Conservation (phyloP, 1,140 invertebrate genomes). For the Bombus difficillimus region DNA sequence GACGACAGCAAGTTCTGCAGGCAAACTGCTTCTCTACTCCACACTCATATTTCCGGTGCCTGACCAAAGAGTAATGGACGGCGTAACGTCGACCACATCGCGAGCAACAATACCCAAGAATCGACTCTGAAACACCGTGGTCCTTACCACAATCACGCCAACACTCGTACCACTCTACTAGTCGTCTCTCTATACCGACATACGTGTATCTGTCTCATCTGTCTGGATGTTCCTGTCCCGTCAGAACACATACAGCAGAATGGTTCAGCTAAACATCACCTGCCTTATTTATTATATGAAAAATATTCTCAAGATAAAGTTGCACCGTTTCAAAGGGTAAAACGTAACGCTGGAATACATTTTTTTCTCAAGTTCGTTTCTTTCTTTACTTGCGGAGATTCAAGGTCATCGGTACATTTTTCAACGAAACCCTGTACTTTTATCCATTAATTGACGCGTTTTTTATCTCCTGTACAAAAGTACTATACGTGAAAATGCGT, state of each 20-base stretch:
- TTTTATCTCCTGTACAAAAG: too few relatives aligned
- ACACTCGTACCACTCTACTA: neutral
- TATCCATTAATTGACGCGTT: too few relatives aligned
- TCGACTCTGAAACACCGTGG: conserved; percentile 73
- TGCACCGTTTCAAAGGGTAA: too few relatives aligned
- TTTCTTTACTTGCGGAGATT: too few relatives aligned
- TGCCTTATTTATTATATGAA: too few relatives aligned
- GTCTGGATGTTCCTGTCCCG: neutral
- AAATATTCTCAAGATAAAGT: too few relatives aligned
- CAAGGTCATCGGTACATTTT: too few relatives aligned
- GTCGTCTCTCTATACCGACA: neutral
- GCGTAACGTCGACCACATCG: conserved; percentile 80
- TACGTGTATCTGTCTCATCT: neutral
- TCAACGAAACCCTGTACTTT: too few relatives aligned
- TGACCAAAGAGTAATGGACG: conserved; percentile 78
- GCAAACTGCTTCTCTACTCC: conserved; percentile 76
- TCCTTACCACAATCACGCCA: conserved; percentile 60
- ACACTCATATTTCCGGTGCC: conserved; percentile 79
- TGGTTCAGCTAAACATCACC: too few relatives aligned
- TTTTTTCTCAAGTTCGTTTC: too few relatives aligned
- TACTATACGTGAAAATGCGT: too few relatives aligned
- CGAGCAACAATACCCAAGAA: conserved; percentile 75
- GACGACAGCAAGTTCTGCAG: conserved; percentile 74
- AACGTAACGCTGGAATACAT: neutral
- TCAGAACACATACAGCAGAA: too few relatives aligned